These are phyloP conservation scores for Regulus satrapa DNA, from an alignment of 2,113 vertebrate genomes.

Conservation along the genomic window DNA sequence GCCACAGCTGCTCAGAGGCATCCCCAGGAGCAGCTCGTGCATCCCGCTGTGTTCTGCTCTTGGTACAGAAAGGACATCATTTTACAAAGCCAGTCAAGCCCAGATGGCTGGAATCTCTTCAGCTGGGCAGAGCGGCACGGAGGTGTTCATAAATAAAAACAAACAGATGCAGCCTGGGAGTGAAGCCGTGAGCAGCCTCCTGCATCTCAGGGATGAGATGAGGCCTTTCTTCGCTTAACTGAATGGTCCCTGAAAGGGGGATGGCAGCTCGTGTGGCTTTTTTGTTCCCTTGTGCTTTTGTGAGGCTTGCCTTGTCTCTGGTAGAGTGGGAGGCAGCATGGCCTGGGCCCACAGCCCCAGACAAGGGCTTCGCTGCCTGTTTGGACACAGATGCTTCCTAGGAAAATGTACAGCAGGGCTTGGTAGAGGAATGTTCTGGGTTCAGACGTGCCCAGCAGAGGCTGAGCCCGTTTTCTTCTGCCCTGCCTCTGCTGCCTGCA, in stretches of 20 bases:
- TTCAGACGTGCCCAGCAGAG: neutral
- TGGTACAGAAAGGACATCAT: neutral
- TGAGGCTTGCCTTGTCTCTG: neutral
- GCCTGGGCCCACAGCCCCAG: neutral
- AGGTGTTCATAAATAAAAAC: neutral
- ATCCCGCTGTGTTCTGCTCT: rapidly evolving
- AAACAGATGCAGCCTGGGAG: neutral
- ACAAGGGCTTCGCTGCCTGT: neutral
- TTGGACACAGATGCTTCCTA: rapidly evolving
- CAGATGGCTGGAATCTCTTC: neutral
- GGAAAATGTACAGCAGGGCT: neutral
- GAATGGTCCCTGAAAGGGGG: neutral
- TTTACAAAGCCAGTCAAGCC: neutral
- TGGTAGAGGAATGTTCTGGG: rapidly evolving
- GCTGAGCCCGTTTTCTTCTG: rapidly evolving
- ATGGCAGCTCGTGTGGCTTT: neutral
- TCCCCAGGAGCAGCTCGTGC: neutral
- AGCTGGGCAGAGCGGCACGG: neutral
- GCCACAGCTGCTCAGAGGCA: neutral
- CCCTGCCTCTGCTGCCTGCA: neutral
- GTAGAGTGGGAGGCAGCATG: neutral
- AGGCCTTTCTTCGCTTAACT: neutral
- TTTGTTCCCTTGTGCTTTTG: neutral
- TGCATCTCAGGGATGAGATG: neutral
- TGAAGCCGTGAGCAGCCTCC: neutral